Evolutionary conservation across 2,797 vertebrate species (phyloP), one percentile per base, ranked within the genome.

Genomic region (Dicrostonyx torquatus): DNA sequence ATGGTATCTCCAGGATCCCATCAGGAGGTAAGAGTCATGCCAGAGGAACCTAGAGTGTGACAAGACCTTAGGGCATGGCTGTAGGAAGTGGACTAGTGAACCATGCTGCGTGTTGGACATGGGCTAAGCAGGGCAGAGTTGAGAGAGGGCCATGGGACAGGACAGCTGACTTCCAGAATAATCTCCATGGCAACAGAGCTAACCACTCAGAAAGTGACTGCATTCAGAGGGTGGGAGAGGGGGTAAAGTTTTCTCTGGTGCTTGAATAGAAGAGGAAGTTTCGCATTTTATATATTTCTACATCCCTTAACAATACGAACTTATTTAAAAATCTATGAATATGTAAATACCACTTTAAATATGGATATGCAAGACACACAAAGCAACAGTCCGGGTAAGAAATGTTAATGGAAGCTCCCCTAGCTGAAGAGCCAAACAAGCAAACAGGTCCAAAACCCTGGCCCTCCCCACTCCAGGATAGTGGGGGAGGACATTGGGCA

Each of bases 331-430:
- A 85, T 1, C 96, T 87, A 98, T 98, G 97, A 98, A 98, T 98
- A 98, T 98, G 95, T 93, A 98, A 98, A 97, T 91, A n/a, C 8
- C 55, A 34, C 94, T 97, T 98, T 98, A 98, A 98, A 98, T 97
- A 98, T 97, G 98, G 97, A 97, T 95, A 97, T 90, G 82, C 60
- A 96, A 97, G 98, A 97, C 92, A 89, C 17, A 91, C 95, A 96
- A 93, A 93, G 97, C 97, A 92, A 55, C 48, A 87, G 80, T 2
- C 94, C 89, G 97, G 96, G 96, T 95, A 97, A 97, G 97, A 98
- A 97, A 96, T 94, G 98, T 96, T 96, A 96, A 96, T 73, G 72
- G 97, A 97, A 92, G 87, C 85, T 90, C 94, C 89, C 93, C 95
- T 90, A 84, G 84, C 94, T 87, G 85, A 78, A 94, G 70, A 88